phyloP scores from a whole-genome alignment of 2,797 vertebrate genomes.

The Phrynocephalus guinanensis region DNA sequence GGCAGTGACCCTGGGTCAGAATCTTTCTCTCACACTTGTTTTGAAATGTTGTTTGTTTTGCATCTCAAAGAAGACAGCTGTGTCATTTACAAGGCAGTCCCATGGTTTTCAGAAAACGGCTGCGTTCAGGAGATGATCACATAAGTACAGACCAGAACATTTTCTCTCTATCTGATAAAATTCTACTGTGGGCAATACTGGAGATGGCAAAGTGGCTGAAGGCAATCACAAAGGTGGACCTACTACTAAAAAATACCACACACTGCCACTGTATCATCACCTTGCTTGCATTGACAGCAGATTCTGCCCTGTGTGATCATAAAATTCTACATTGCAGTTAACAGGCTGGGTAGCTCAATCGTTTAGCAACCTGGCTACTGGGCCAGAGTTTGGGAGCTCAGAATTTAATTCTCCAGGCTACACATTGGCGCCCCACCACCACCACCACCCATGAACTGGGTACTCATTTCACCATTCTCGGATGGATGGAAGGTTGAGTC shows the following conservation, averaged over 20 bases:
- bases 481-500: no score
- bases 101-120: not conserved
- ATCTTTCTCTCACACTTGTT: slow-evolving; percentile 1
- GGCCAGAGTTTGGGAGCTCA: no score
- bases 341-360: no score
- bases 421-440: no score
- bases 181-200: not conserved
- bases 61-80: not conserved
- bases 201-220: not conserved
- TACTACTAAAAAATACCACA: not conserved
- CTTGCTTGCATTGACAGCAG: not conserved
- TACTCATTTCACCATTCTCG: no score
- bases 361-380: no score
- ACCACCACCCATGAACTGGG: no score
- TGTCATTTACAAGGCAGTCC: slow-evolving; percentile 7
- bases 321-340: not conserved
- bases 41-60: slow-evolving; percentile 16
- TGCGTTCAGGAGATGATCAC: not conserved
- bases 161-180: not conserved
- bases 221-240: not conserved
- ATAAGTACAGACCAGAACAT: not conserved
- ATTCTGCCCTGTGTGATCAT: not conserved
- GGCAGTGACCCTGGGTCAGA: not conserved
- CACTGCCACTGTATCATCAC: no score
- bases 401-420: no score